Evolutionary conservation across 2,113 vertebrate species (phyloP), one percentile per base, ranked within the genome.

Genomic region (Hyperopisus bebe): DNA sequence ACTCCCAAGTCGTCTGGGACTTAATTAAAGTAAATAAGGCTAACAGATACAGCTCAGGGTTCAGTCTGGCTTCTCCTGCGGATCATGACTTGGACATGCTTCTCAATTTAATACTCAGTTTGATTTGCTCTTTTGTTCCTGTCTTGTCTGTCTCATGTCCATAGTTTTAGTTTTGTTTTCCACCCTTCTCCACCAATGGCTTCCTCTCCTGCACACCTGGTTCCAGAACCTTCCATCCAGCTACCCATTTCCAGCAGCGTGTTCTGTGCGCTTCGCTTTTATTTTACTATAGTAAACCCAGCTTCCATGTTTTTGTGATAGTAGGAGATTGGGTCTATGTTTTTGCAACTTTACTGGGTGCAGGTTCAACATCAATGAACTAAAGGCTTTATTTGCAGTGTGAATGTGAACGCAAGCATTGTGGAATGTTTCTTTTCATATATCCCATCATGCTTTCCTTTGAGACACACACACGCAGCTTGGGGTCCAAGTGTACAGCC

Each of bases 11-110:
- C 5, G 0, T 42, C 74, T 80, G 15, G 74, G n/a, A 70, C 62
- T 70, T 70, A 70, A 70, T 70, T 70, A 70, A 70, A 80, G 31
- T 42, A 80, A 80, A 80, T 80, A 80, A 80, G 74, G n/a, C 27
- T 70, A 4, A 13, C 27, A 5, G 62, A 70, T 70, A 31, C 3
- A 27, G 1, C n/a, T 27, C 62, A 70, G 27, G 8, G 55, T n/a
- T 31, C 3, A 66, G n/a, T 31, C n/a, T 70, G 62, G 27, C 62
- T 70, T 70, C n/a, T 70, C 27, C 62, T 31, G 62, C 0, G 3
- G 62, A 31, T 13, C 62, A 70, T 70, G 62, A 70, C 62, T 80
- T 42, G 42, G 35, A 42, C 74, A 39, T 19, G 74, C 35, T 42
- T 21, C 74, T 80, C 62, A 27, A 31, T 70, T 70, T 70, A 70